phyloP scores from a whole-genome alignment of 2,888 invertebrate species.

The Proisotoma minuta region DNA sequence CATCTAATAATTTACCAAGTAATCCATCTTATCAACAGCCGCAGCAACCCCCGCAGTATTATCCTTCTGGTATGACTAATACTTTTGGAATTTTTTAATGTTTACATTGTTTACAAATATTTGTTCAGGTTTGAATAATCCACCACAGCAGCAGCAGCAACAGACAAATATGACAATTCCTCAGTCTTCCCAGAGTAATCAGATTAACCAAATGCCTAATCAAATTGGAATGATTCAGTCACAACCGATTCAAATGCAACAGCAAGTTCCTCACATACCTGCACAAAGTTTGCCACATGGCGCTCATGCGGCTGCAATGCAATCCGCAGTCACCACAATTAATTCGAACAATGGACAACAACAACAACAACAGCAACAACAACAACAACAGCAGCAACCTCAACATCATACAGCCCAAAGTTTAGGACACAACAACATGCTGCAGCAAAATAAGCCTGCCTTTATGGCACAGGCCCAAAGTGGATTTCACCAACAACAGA shows the following conservation, averaged over 20 bases:
- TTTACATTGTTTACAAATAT: not conserved
- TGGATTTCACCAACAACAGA: slow-evolving; percentile 7
- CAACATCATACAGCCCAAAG: slow-evolving; percentile 45
- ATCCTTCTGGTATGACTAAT: slow-evolving; percentile 5
- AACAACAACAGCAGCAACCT: slow-evolving; percentile 48
- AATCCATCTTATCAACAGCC: slow-evolving; percentile 7
- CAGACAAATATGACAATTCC: slow-evolving; percentile 17
- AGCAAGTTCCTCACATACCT: slow-evolving; percentile 33
- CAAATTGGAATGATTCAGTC: slow-evolving; percentile 15
- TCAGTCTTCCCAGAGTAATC: slow-evolving; percentile 25
- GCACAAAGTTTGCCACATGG: slow-evolving; percentile 44
- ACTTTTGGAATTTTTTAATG: not conserved
- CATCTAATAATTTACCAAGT: not conserved
- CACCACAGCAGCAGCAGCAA: slow-evolving; percentile 19
- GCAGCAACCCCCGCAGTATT: slow-evolving; percentile 29
- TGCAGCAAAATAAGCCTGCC: slow-evolving; percentile 37
- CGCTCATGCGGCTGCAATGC: slow-evolving; percentile 33
- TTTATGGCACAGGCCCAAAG: slow-evolving; percentile 48
- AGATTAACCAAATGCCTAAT: slow-evolving; percentile 9
- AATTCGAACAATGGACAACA: slow-evolving; percentile 43
- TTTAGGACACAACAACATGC: slow-evolving; percentile 38
- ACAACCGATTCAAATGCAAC: slow-evolving; percentile 21
- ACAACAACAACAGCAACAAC: slow-evolving; percentile 47
- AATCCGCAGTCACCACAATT: slow-evolving; percentile 16
- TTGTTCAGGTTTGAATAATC: not conserved